Conservation (phyloP, 1,140 invertebrate genomes). For the Apis mellifera region Amel_HAv3.1 CM009940.2:7362501-7363000, state of each 20-base stretch:
- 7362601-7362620: neutral
- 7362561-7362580: constrained; percentile 10
- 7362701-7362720: constrained; percentile 71
- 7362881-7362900: neutral
- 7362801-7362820: too few species aligned
- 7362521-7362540: constrained; percentile 58
- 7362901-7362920: constrained; percentile 42
- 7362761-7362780: constrained; percentile 62
- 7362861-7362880: neutral
- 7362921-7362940: constrained; percentile 16
- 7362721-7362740: constrained; percentile 75
- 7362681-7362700: constrained; percentile 75
- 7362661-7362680: constrained; percentile 64
- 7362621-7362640: constrained; percentile 28
- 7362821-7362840: too few species aligned
- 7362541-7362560: constrained; percentile 38
- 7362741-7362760: constrained; percentile 73
- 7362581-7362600: constrained; percentile 8
- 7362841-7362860: too few species aligned
- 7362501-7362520: constrained; percentile 50
- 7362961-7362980: too few species aligned
- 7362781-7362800: neutral
- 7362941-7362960: too few species aligned
- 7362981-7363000: neutral
- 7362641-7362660: constrained; percentile 63